These are phyloP conservation scores for Gadopsis marmoratus DNA, from an alignment of 2,797 vertebrate species.

Conservation along the genomic window DNA sequence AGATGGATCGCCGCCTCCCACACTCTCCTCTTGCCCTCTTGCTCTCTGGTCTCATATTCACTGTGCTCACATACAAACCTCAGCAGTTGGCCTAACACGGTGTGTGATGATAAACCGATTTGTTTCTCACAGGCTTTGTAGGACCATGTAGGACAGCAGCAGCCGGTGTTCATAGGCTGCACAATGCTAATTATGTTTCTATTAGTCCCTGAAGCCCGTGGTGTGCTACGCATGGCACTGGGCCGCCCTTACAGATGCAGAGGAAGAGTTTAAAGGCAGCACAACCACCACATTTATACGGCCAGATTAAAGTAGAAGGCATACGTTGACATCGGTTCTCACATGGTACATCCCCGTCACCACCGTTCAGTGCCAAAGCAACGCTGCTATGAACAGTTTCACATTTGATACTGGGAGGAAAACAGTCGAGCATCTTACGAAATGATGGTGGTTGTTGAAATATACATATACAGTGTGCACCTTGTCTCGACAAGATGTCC, in stretches of 20 bases:
- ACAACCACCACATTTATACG: background rate
- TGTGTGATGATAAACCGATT: background rate
- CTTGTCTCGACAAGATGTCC: background rate
- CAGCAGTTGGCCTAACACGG: background rate
- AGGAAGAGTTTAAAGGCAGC: background rate
- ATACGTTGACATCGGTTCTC: background rate
- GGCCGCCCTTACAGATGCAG: background rate
- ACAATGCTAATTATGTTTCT: background rate
- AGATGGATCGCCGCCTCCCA: conserved; percentile 24
- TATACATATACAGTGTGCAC: background rate
- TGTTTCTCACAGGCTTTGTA: background rate
- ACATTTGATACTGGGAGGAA: background rate
- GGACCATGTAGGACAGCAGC: background rate
- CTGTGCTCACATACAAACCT: background rate
- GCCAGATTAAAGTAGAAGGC: background rate
- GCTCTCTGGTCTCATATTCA: background rate
- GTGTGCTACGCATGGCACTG: background rate
- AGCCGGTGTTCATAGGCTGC: background rate
- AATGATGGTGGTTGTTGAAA: too few relatives aligned
- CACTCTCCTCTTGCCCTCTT: background rate
- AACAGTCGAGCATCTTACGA: background rate
- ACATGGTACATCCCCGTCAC: background rate
- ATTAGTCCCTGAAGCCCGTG: background rate
- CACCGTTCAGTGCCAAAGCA: background rate
- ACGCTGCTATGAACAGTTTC: background rate